A percentile compares a stretch with the other conserved stretches of the same genome.
These are phyloP conservation scores for Drosophila robusta DNA, from an alignment of 2,888 invertebrate genomes.

Conservation along the genomic window DNA sequence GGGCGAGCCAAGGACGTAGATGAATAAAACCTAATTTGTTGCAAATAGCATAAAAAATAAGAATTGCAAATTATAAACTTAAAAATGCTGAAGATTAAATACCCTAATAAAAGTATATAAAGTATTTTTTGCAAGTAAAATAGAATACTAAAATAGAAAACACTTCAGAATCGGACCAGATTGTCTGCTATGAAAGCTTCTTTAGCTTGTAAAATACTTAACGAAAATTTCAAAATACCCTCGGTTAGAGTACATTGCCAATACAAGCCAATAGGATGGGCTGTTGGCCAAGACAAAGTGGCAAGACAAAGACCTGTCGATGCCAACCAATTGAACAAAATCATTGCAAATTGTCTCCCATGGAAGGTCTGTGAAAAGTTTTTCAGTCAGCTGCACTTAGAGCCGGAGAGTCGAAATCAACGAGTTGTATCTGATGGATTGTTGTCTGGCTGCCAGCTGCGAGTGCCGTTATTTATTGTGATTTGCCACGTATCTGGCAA, in stretches of 20 bases:
- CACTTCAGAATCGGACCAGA: no score
- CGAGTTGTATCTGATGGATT: slow-evolving; percentile 53
- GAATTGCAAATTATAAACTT: not conserved
- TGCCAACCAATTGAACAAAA: slow-evolving; percentile 64
- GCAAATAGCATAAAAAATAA: slow-evolving; percentile 61
- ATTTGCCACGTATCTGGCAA: slow-evolving; percentile 15
- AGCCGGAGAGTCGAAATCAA: slow-evolving; percentile 48
- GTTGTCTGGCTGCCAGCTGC: slow-evolving; percentile 35
- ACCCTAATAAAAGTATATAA: not conserved
- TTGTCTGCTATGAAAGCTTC: no score
- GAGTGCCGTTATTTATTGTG: slow-evolving; percentile 32
- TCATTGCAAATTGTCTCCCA: slow-evolving; percentile 68
- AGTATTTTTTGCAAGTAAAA: not conserved
- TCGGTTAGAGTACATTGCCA: slow-evolving; percentile 10
- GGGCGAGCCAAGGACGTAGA: slow-evolving; percentile 20
- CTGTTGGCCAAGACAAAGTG: slow-evolving; percentile 32
- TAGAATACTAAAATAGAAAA: no score
- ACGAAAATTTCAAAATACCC: not conserved
- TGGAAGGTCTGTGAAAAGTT: slow-evolving; percentile 18
- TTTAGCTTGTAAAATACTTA: no score
- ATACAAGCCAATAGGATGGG: slow-evolving; percentile 13
- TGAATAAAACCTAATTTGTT: slow-evolving; percentile 72
- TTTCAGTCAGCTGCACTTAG: slow-evolving; percentile 48
- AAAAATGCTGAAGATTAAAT: slow-evolving; percentile 2
- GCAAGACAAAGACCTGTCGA: slow-evolving; percentile 35